phyloP scores from a whole-genome alignment of 2,113 vertebrate genomes.

The Odocoileus hemionus region DNA sequence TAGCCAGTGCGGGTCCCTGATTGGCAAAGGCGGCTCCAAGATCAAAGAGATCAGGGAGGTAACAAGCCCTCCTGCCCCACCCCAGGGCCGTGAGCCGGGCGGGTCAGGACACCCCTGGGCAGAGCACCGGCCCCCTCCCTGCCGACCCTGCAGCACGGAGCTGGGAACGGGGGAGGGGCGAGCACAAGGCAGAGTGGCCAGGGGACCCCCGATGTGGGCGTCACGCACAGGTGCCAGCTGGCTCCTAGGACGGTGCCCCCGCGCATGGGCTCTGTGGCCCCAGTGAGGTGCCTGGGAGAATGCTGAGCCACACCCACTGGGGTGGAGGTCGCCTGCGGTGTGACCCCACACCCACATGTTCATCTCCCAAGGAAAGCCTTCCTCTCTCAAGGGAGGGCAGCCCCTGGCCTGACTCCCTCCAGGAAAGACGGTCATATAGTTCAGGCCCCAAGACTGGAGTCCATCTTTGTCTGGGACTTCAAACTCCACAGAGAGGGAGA shows the following conservation, averaged over 20 bases:
- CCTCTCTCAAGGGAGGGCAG: neutral
- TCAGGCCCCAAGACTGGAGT: neutral
- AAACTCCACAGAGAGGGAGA: neutral
- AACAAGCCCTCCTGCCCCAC: neutral
- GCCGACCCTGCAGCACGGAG: neutral
- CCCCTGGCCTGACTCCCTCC: neutral
- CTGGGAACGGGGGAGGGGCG: neutral
- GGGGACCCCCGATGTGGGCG: neutral
- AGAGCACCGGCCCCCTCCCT: neutral
- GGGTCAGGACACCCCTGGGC: neutral
- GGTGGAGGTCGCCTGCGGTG: neutral
- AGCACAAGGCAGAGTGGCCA: neutral
- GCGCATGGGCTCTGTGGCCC: neutral
- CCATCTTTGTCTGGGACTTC: neutral
- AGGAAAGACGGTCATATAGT: neutral
- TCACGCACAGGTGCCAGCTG: neutral
- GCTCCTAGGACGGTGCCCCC: neutral
- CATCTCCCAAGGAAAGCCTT: neutral
- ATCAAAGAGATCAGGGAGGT: slow-evolving; percentile 99
- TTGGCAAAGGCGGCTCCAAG: slow-evolving; percentile 97
- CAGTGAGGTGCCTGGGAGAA: neutral
- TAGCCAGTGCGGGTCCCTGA: slow-evolving; percentile 96
- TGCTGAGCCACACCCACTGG: too few species aligned
- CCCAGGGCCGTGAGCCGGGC: fast-evolving
- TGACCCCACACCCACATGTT: neutral